Base-by-base conservation (phyloP, 2,888 invertebrate genomes). In the Acholoe squamosa region DNA sequence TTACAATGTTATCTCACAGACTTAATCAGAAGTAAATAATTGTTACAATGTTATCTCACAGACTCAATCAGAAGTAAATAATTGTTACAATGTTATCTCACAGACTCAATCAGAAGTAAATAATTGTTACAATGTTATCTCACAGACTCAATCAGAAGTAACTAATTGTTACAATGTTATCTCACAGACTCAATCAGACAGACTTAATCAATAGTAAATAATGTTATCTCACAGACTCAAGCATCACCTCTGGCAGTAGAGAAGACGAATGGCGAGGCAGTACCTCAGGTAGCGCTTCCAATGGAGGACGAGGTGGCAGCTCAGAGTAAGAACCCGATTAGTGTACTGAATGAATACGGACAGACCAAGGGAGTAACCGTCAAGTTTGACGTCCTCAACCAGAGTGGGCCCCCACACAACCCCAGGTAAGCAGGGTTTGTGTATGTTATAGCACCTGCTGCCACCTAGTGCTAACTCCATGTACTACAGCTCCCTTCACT, bases 301-400 rank as follows among this genome's bases (percentile, higher is more conserved):
- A 33, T 86, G 31, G 86, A 86, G 54, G 86, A 86, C 19, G 86
- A 86, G 33, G 86, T 96, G 93, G 95, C 95, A 51, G 94, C 94
- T 22, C 91, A 95, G 54, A 95, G 95, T 91, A 96, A 96, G 92
- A 96, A 96, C 92, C 95, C 96, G 43, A 94, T 96, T 52, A 95
- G 95, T 93, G 96, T 95, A 22, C 93, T 96, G 54, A 95, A 95
- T 94, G 96, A 96, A 92, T 96, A 95, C 93, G 96, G 95, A 22
- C 96, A 96, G 93, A 94, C 95, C 22, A 93, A 95, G 33, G 94
- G 95, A 84, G 92, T 94, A 90, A 93, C 93, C 34, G 95, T 95
- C 5, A 93, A 93, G 84, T 95, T 96, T 89, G 95, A 96, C 89
- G 94, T 95, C 31, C 91, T 96, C 12, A 93, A 93, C 52, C 93